A percentile compares a stretch with the other conserved stretches of the same genome.
phyloP scores from a whole-genome alignment of 2,113 vertebrate genomes.

The Colinus virginianus region DNA sequence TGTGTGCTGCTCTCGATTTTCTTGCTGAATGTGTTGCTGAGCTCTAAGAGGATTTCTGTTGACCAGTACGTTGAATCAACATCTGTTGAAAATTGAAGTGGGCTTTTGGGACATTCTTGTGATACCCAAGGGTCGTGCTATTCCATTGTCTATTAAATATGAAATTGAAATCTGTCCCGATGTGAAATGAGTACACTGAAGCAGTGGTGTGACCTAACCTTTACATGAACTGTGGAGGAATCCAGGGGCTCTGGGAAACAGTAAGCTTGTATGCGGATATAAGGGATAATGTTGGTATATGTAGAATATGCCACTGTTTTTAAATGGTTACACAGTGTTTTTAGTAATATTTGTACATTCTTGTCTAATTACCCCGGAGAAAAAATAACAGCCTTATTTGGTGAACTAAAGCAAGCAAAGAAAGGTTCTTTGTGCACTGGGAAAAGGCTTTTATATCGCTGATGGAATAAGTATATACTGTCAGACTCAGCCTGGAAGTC shows the following conservation, averaged over 20 bases:
- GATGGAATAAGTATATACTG: background rate
- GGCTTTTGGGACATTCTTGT: conserved; percentile 42
- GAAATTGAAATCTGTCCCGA: conserved; percentile 27
- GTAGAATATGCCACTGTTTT: background rate
- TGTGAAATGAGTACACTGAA: conserved; percentile 5
- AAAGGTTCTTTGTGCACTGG: background rate
- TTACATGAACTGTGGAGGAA: conserved; percentile 52
- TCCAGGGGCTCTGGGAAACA: conserved; percentile 44
- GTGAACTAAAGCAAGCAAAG: background rate
- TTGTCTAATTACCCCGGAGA: conserved; percentile 1
- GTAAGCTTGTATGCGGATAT: background rate
- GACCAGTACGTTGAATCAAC: conserved; percentile 26
- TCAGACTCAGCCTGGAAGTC: background rate
- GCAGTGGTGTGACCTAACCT: conserved; percentile 44
- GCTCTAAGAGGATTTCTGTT: conserved; percentile 37
- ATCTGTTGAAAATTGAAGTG: conserved; percentile 50
- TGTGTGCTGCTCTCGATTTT: background rate
- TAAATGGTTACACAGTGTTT: background rate
- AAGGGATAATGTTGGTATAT: background rate
- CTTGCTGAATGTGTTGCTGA: background rate
- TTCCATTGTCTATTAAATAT: conserved; percentile 36
- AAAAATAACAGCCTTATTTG: background rate
- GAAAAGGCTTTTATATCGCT: background rate
- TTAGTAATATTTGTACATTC: conserved; percentile 14
- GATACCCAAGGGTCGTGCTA: background rate